Base-by-base conservation (phyloP, 2,113 vertebrate genomes). In the Macroglossus sobrinus region DNA sequence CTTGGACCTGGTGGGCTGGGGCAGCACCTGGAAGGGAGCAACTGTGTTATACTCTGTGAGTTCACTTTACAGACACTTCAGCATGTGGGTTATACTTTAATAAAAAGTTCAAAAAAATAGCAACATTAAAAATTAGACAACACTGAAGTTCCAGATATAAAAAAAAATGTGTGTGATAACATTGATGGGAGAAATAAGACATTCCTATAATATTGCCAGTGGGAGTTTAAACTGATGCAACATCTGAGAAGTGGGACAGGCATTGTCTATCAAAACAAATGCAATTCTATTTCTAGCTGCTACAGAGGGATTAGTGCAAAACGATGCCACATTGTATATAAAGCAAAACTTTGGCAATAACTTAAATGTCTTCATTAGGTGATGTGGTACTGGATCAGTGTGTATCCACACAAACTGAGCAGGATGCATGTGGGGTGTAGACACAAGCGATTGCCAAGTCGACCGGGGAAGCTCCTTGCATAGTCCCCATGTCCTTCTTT, bases 41-140 rank as follows among this genome's bases (percentile, higher is more conserved):
- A 30, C 33, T 33, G 11, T 4, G 21, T 19, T 12, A 15, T 5
- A 15, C 24, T 30, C 10, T 4, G 43, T n/a, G n/a, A 1, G 2
- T 35, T 24, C 38, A n/a, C 26, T 55, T 30, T 28, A 33, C 45
- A 64, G 4, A 9, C 0, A 0, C 50, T 38, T 78, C 12, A 10
- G 33, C n/a, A 15, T 15, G 22, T 14, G n/a, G 33, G 9, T n/a
- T 40, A 11, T 3, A 59, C 24, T 4, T 38, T 55, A 30, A 21
- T 5, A 18, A 35, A 66, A 75, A 24, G 7, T 50, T 66, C 13
- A 43, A 53, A n/a, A 45, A 72, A 40, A 69, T 35, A 53, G 45
- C n/a, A 19, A 69, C 15, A 66, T 61, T 47, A 43, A 66, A 80
- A 55, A 76, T 35, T 12, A 80, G 75, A 50, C 40, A 26, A 18